These are phyloP conservation scores for Mesoclemmys tuberculata DNA, from an alignment of 2,113 vertebrate genomes.

Conservation along the genomic window DNA sequence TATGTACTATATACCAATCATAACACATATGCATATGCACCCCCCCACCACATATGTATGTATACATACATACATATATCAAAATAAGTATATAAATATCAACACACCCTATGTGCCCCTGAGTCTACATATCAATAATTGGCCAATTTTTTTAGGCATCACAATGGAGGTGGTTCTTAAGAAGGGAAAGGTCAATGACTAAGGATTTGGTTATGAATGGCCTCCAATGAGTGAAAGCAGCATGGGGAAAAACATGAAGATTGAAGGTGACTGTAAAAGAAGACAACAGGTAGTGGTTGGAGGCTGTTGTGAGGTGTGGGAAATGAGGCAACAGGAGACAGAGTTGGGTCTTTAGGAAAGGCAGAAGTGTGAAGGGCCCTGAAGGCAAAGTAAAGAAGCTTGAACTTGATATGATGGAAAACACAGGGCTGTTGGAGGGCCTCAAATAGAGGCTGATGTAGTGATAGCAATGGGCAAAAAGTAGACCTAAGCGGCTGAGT, in stretches of 20 bases:
- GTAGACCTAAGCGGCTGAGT: not conserved
- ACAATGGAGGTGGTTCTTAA: not conserved
- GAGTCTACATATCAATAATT: not conserved
- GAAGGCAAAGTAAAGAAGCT: not conserved
- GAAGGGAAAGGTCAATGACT: not conserved
- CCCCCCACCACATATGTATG: not conserved
- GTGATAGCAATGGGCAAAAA: accelerated
- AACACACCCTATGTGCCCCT: not conserved
- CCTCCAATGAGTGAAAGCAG: not conserved
- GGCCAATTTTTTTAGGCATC: not conserved
- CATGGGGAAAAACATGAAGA: not conserved
- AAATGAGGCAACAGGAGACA: not conserved
- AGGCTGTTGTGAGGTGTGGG: not conserved
- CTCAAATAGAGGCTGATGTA: not conserved
- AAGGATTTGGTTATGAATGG: not conserved
- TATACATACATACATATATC: not conserved
- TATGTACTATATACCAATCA: not conserved
- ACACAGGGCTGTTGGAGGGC: not conserved
- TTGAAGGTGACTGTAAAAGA: not conserved
- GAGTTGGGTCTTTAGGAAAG: not conserved
- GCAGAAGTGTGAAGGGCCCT: accelerated
- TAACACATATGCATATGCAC: not conserved
- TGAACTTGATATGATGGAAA: not conserved
- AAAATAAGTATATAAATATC: not conserved
- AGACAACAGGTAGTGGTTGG: not conserved